These are phyloP conservation scores for Leuctra nigra DNA, from an alignment of 2,888 invertebrate species.

Conservation along the genomic window DNA sequence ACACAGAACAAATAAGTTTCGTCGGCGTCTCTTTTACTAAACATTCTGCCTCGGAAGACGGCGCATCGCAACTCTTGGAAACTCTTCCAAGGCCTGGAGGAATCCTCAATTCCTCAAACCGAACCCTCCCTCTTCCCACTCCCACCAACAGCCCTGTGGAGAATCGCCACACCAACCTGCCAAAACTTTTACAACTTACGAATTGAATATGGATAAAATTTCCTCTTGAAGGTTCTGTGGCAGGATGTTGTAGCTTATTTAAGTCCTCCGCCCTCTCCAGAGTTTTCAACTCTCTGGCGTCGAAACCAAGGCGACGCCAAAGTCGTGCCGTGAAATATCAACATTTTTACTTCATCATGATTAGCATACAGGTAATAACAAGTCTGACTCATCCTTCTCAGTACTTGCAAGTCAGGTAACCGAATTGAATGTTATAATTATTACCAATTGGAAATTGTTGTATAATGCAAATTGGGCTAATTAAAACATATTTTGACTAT, in stretches of 20 bases:
- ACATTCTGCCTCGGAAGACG: conserved; percentile 11
- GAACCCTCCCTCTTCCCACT: conserved; percentile 1
- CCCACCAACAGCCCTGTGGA: conserved; percentile 11
- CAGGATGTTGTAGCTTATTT: conserved; percentile 15
- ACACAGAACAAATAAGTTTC: conserved; percentile 14
- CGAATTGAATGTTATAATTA: too few species aligned
- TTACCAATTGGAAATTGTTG: too few species aligned
- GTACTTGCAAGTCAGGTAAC: too few species aligned
- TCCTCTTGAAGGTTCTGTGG: conserved; percentile 18
- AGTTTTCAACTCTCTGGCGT: not conserved
- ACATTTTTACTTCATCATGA: too few species aligned
- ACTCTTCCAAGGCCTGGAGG: conserved; percentile 24
- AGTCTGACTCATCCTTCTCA: too few species aligned
- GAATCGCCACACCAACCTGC: conserved; percentile 34
- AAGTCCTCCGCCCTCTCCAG: conserved; percentile 9
- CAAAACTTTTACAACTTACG: conserved; percentile 37
- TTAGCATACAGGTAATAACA: too few species aligned
- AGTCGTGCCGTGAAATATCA: too few species aligned
- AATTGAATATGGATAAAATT: conserved; percentile 42
- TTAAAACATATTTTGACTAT: too few species aligned
- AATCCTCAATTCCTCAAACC: conserved; percentile 19
- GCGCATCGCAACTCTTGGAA: conserved; percentile 16
- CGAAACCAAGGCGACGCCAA: too few species aligned
- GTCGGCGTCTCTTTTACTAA: conserved; percentile 13
- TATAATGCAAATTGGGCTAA: too few species aligned